Evolutionary conservation across 2,113 vertebrate genomes (phyloP), one percentile per base, ranked within the genome.

Genomic region (Piprites chloris): DNA sequence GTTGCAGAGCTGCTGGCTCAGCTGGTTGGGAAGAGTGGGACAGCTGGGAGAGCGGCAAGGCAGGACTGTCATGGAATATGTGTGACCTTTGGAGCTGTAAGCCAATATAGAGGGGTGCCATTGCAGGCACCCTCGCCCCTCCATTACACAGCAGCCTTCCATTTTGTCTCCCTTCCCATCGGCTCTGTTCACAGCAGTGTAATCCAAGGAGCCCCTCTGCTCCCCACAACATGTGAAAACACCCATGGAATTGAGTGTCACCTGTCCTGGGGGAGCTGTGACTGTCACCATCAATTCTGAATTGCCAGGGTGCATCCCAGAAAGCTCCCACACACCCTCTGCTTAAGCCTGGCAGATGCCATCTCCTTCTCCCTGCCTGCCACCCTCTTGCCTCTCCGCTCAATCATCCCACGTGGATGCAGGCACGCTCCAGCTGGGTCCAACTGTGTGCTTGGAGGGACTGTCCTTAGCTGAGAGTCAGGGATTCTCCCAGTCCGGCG

Each of bases 61-160:
- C 76, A 75, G 73, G 88, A 55, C 52, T 94, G 93, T 96, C 95
- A 96, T 72, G 90, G 92, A 96, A 97, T 96, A 77, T 93, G 66
- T 33, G 41, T 95, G 93, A 95, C 95, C 88, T 97, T 97, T 96
- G 90, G 87, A 95, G 80, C 61, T 96, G 95, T 94, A 96, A 96
- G 78, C 80, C 92, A 96, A 97, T 95, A 52, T 72, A 90, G 90
- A 93, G 90, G 82, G 96, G 92, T 72, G 85, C 88, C 9, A 0
- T 50, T 1, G 28, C 71, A 44, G 67, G 61, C 52, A 46, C 88
- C 81, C 71, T 90, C 2, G 1, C 90, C 93, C 90, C 93, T 95
- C 96, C 95, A 89, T 96, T 86, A 92, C 2, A 1, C 17, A 3
- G 79, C 79, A 66, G 83, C 85, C 61, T 76, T 90, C 95, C 90